Evolutionary conservation across 2,797 vertebrate genomes (phyloP), one percentile per base, ranked within the genome.

Genomic region (Karalla daura): DNA sequence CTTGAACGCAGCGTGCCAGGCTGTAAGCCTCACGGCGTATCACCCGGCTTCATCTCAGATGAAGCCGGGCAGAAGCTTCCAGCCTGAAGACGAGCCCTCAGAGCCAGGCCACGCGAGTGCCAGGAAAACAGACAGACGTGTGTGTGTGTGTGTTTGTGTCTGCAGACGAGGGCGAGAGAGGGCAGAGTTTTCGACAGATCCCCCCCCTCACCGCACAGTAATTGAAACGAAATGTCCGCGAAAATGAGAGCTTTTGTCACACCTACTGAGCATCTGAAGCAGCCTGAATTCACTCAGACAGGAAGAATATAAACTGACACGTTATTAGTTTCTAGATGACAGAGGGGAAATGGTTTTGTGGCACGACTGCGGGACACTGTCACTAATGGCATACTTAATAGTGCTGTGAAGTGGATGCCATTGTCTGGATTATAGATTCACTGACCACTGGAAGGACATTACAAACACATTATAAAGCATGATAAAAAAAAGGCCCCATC

Each of bases 91-190:
- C 1, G 41, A 72, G 69, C 59, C 63, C 44, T 39, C 37, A 39
- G 44, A 71, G 60, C 66, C 33, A 63, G 77, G 20, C 64, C 17
- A 23, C 36, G 27, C 13, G 18, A 50, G 65, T 45, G 77, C 74
- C 74, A 85, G 76, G 73, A 87, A 78, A 85, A 80, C 46, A 80
- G 58, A 85, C 69, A 52, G 61, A 67, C 43, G 71, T 63, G 53
- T 7, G 54, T 41, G 15, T 81, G 33, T 70, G 1, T 4, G 23
- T 33, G 32, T 13, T 59, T 41, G 45, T 43, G 56, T 69, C 40
- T 71, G 56, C 40, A 54, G n/a, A 23, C 3, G 12, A 60, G 74
- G 46, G 65, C 23, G 25, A 67, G 15, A 59, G 74, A 56, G 66
- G 55, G 33, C 28, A 49, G 70, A 70, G 37, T 40, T 54, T 63